phyloP scores from a whole-genome alignment of 2,797 vertebrate genomes.

The Tarsius wallacei region DNA sequence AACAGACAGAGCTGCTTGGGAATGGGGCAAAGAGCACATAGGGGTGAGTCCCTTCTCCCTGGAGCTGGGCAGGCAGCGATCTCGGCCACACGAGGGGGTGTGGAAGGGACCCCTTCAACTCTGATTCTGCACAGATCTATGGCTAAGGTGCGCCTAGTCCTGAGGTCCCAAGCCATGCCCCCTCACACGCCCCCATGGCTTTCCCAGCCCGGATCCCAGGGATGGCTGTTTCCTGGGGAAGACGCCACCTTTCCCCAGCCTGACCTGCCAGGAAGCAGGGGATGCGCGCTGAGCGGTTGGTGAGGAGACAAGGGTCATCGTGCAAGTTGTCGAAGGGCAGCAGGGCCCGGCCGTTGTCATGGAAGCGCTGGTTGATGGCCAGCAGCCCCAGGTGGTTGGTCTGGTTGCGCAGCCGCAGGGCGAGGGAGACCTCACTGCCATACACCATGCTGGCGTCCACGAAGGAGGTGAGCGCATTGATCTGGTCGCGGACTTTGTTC shows the following conservation, averaged over 20 bases:
- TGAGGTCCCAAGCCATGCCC: background rate
- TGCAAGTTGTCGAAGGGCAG: conserved; percentile 91
- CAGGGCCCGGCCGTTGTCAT: conserved; percentile 89
- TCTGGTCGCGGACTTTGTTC: conserved; percentile 90
- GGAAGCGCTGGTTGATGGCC: conserved; percentile 91
- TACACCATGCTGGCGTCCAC: conserved; percentile 94
- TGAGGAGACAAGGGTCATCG: conserved; percentile 90
- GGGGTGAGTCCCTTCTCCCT: background rate
- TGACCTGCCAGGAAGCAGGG: conserved; percentile 95
- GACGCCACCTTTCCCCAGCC: background rate
- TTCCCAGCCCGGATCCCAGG: background rate
- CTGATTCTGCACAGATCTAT: too few species aligned
- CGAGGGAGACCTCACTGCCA: conserved; percentile 90
- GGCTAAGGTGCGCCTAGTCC: background rate
- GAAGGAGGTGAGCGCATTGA: conserved; percentile 93
- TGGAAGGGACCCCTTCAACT: background rate
- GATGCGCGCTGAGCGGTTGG: conserved; percentile 90
- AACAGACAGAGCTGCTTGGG: background rate
- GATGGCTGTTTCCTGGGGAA: background rate
- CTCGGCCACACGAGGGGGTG: background rate
- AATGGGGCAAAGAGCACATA: fast-evolving
- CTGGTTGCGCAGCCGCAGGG: conserved; percentile 89
- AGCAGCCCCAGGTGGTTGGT: conserved; percentile 90
- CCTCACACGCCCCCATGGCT: background rate
- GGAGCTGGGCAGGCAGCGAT: background rate